Conservation (phyloP, 2,888 invertebrate genomes). For the Parnassius orleans region DNA sequence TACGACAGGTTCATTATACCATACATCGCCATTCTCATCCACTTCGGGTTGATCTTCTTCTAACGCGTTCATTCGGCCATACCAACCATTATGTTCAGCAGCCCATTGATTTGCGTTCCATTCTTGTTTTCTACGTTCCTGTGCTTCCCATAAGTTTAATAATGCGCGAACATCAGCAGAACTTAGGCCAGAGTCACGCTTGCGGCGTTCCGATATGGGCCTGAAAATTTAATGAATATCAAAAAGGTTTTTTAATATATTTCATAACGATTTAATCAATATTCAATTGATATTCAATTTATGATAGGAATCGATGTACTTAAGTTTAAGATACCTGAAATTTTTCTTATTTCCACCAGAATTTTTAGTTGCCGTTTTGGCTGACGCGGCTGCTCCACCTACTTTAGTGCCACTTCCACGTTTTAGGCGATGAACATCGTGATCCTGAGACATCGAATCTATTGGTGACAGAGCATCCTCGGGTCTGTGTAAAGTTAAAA, state of each 20-base stretch:
- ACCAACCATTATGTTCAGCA: conserved; percentile 50
- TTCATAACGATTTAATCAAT: neutral
- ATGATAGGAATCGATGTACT: conserved; percentile 4
- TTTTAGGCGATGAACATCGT: conserved; percentile 62
- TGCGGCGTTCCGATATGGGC: conserved; percentile 75
- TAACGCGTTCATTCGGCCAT: conserved; percentile 58
- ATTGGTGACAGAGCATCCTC: conserved; percentile 61
- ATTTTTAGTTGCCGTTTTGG: conserved; percentile 72
- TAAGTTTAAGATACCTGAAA: conserved; percentile 55
- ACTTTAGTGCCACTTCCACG: conserved; percentile 72
- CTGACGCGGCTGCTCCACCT: conserved; percentile 70
- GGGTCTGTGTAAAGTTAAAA: conserved; percentile 45
- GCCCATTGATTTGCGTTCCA: conserved; percentile 72
- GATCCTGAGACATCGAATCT: conserved; percentile 56
- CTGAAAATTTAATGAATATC: conserved; percentile 41
- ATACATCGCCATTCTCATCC: conserved; percentile 78
- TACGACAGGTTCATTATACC: conserved; percentile 82
- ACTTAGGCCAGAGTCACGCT: conserved; percentile 82
- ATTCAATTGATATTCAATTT: neutral
- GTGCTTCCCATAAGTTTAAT: conserved; percentile 82
- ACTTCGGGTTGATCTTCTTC: conserved; percentile 77
- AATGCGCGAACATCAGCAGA: conserved; percentile 83
- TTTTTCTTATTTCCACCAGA: conserved; percentile 73
- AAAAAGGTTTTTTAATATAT: neutral
- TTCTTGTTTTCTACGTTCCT: conserved; percentile 77